Percentiles rank a stretch among this genome's conserved stretches.
Conservation (phyloP, 2,113 vertebrate species). For the Peromyscus polionotus region DNA sequence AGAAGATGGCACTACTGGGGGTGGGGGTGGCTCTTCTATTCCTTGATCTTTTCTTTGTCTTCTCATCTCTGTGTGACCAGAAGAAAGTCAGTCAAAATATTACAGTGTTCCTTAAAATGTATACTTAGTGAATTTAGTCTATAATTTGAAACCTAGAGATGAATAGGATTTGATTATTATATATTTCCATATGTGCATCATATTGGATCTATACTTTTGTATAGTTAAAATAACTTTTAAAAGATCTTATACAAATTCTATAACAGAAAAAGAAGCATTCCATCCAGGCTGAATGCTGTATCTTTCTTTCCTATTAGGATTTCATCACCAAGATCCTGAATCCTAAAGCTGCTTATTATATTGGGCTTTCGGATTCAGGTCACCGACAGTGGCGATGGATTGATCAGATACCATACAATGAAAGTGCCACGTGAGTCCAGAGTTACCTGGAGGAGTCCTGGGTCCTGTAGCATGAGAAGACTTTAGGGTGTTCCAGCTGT, state of each 20-base stretch:
- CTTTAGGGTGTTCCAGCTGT: background rate
- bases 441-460: background rate
- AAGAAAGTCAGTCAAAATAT: too few relatives aligned
- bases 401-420: conserved; percentile 3
- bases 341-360: accelerated
- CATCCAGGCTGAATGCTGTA: background rate
- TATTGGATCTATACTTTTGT: background rate
- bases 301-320: conserved; percentile 48
- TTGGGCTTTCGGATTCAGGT: conserved; percentile 55
- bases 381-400: conserved; percentile 13
- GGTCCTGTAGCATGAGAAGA: background rate
- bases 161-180: background rate
- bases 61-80: too few relatives aligned
- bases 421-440: conserved; percentile 19
- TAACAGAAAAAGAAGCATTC: background rate
- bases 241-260: background rate
- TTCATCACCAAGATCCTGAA: background rate
- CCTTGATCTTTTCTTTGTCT: too few relatives aligned
- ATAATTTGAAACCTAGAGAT: too few relatives aligned
- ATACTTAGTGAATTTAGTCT: too few relatives aligned
- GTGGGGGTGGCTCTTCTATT: too few relatives aligned
- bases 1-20: too few relatives aligned
- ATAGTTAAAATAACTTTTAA: background rate
- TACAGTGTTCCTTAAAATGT: too few relatives aligned
- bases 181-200: background rate